phyloP scores from a whole-genome alignment of 2,113 vertebrate genomes.

The human region GRCh38 chr5:55629001-55629500 shows the following conservation, averaged over 20 bases:
- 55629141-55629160: neutral
- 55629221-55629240: neutral
- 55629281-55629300: too few species aligned
- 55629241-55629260: neutral
- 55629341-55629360: neutral
- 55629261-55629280: neutral
- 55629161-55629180: neutral
- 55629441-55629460: neutral
- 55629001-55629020: neutral
- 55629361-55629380: neutral
- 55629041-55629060: neutral
- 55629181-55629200: neutral
- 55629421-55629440: neutral
- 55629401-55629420: neutral
- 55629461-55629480: neutral
- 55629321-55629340: neutral
- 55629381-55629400: neutral
- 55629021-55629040: constrained; percentile 34
- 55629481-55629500: neutral
- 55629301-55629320: neutral
- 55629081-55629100: neutral
- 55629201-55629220: neutral
- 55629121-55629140: constrained; percentile 16
- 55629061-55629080: neutral
- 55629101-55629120: neutral